A percentile compares a stretch with the other conserved stretches of the same genome.
phyloP scores from a whole-genome alignment of 2,888 invertebrate species.

The Acleris laterana region DNA sequence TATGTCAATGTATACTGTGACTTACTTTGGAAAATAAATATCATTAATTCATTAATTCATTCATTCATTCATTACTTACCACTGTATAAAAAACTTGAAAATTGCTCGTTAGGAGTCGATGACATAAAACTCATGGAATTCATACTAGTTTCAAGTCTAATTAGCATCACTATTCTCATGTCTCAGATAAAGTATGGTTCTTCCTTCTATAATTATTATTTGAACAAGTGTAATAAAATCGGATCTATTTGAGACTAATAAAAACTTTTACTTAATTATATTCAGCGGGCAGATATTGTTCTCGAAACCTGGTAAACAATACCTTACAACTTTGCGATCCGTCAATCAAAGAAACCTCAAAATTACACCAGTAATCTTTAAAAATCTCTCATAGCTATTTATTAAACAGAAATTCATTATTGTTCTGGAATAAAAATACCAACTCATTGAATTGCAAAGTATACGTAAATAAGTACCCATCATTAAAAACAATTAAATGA shows the following conservation, averaged over 20 bases:
- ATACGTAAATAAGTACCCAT: not conserved
- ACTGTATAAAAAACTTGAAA: no score
- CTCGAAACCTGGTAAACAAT: slow-evolving; percentile 69
- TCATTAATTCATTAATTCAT: no score
- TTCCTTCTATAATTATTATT: not conserved
- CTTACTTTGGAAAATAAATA: no score
- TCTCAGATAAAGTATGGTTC: not conserved
- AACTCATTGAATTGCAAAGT: not conserved
- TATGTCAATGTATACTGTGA: no score
- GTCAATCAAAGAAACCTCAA: slow-evolving; percentile 70
- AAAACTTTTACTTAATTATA: slow-evolving; percentile 52
- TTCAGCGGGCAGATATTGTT: slow-evolving; percentile 52
- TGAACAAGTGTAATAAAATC: not conserved
- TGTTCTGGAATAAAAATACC: not conserved
- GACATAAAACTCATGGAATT: no score
- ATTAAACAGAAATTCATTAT: slow-evolving; percentile 7
- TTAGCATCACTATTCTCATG: no score
- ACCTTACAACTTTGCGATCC: slow-evolving; percentile 68
- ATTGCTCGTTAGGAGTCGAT: no score
- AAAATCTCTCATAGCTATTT: slow-evolving; percentile 14
- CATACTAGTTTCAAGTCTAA: no score
- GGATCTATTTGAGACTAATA: slow-evolving; percentile 44
- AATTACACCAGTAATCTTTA: slow-evolving; percentile 61
- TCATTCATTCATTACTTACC: no score
- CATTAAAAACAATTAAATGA: not conserved